phyloP scores from a whole-genome alignment of 1,140 invertebrate species.

The Prorops nasuta region DNA sequence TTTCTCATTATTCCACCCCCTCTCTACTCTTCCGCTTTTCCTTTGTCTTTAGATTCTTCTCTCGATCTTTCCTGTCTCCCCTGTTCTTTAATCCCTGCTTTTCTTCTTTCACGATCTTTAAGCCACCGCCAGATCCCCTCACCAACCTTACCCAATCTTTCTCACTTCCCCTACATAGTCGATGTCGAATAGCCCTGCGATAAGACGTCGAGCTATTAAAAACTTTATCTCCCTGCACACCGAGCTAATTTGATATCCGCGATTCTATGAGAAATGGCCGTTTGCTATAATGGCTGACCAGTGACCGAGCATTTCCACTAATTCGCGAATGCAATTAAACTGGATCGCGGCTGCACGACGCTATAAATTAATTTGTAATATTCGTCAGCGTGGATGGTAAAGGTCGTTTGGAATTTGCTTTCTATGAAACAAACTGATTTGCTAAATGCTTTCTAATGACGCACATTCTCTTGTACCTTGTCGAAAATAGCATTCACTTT shows the following conservation, averaged over 20 bases:
- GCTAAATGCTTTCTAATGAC: too few relatives aligned
- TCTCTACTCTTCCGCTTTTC: neutral
- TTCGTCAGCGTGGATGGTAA: slow-evolving; percentile 11
- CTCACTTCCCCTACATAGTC: neutral
- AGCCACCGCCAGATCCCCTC: too few relatives aligned
- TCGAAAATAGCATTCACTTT: too few relatives aligned
- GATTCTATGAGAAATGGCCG: slow-evolving; percentile 16
- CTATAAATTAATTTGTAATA: slow-evolving; percentile 1
- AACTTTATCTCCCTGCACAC: slow-evolving; percentile 24
- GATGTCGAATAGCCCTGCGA: slow-evolving; percentile 21
- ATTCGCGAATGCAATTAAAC: slow-evolving; percentile 31
- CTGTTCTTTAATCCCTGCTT: too few relatives aligned
- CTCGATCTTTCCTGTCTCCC: too few relatives aligned
- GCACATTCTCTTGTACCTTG: too few relatives aligned
- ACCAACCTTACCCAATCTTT: neutral
- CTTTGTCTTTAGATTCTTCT: neutral
- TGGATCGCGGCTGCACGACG: slow-evolving; percentile 3
- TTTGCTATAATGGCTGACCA: slow-evolving; percentile 14
- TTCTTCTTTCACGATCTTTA: too few relatives aligned
- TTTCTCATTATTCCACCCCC: neutral
- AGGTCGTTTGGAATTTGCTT: too few relatives aligned
- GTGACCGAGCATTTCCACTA: slow-evolving; percentile 16
- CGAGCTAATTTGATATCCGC: slow-evolving; percentile 16
- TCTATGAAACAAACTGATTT: too few relatives aligned
- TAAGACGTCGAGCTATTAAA: slow-evolving; percentile 35